Evolutionary conservation across 2,113 vertebrate species (phyloP).

Genomic region (Lycaon pictus): DNA sequence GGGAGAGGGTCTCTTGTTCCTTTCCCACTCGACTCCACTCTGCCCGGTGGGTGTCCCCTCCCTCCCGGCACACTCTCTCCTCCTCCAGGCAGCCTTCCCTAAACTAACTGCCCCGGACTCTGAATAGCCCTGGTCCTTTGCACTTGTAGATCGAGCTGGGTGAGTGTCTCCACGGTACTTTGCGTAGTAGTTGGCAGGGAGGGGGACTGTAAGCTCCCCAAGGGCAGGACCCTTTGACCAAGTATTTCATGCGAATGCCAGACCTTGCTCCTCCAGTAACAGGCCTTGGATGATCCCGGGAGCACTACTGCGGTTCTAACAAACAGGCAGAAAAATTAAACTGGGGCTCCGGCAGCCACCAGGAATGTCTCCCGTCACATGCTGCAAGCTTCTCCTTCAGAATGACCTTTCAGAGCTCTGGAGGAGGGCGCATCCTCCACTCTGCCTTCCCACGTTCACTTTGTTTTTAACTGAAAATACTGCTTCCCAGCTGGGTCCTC

Average conservation of each 20-base stretch:
- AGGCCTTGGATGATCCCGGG: not conserved
- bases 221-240: not conserved
- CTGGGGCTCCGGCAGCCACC: not conserved
- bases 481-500: constrained; percentile 8
- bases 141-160: not conserved
- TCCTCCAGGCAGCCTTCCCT: constrained; percentile 47
- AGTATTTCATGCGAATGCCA: constrained; percentile 24
- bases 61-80: not conserved
- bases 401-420: not conserved
- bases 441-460: not conserved
- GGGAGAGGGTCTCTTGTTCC: not conserved
- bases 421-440: not conserved
- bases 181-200: not conserved
- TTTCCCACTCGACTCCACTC: not conserved
- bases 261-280: not conserved
- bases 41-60: not conserved
- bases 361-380: constrained; percentile 9
- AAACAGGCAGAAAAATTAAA: not conserved
- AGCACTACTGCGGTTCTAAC: not conserved
- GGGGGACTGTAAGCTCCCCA: not conserved
- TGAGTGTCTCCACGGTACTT: not conserved
- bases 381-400: constrained; percentile 15
- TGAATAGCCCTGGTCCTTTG: not conserved
- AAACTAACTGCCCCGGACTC: not conserved
- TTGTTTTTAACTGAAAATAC: constrained; percentile 53